Base-by-base conservation (phyloP, 2,797 vertebrate species). In the Mastacembelus armatus region DNA sequence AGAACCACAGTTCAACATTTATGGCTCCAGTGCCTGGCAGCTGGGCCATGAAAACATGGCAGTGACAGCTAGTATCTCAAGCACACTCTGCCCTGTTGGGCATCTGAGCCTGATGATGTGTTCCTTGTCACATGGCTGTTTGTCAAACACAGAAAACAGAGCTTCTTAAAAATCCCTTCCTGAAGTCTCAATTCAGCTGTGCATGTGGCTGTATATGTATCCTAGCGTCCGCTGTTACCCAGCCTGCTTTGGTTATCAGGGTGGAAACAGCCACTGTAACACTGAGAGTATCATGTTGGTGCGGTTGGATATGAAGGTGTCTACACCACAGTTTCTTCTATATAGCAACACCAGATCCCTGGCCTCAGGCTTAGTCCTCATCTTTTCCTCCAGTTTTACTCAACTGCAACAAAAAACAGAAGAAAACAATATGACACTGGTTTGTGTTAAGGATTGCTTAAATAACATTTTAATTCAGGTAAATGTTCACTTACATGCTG, bases 311-410 rank as follows among this genome's bases (percentile, higher is more conserved):
- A 48, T 64, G 58, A 79, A 76, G 74, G 71, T 56, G 49, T 71
- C 66, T 40, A 19, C 73, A 58, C 81, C 81, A 68, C 57, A 70
- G 66, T 66, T 75, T 29, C 29, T 42, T 62, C 78, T 36, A 66
- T 40, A 40, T 68, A 70, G 49, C 70, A 40, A 67, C 47, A 35
- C 39, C 56, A 30, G 18, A 16, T 42, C 32, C 8, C 36, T 10
- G 52, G 27, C 4, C 30, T 22, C 50, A 0, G 30, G 7, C 36
- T 79, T 96, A 97, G 49, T 96, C 95, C 1, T 97, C 96, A 15
- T 98, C 97, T 84, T 95, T 95, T 73, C 96, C 96, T 88, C 98
- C 97, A 1, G 97, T 97, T 95, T 94, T 98, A 92, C 96, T 97
- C 71, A 99, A 90, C 96, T 98, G 90, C 85, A 88, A 88, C 10